These are phyloP conservation scores for Thermophis baileyi DNA, from an alignment of 2,113 vertebrate species.

Conservation along the genomic window DNA sequence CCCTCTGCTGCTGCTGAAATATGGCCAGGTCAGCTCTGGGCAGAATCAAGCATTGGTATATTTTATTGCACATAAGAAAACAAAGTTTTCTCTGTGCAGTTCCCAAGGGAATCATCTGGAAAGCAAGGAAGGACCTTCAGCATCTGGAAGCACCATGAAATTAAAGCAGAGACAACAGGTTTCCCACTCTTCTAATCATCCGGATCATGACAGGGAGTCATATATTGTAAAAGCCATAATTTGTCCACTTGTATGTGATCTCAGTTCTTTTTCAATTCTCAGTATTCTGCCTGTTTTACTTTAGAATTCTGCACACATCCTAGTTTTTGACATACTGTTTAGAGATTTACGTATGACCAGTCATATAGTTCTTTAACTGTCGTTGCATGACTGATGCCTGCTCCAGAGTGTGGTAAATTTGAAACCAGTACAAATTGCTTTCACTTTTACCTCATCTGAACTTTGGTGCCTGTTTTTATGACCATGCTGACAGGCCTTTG, in stretches of 20 bases:
- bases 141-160: background rate
- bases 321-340: background rate
- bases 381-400: background rate
- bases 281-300: background rate
- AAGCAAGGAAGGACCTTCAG: background rate
- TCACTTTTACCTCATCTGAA: background rate
- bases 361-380: background rate
- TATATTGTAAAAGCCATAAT: background rate
- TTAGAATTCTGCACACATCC: background rate
- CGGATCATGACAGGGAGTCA: too few relatives aligned
- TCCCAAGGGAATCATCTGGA: background rate
- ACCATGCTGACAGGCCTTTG: background rate
- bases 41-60: background rate
- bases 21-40: background rate
- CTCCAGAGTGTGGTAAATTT: background rate
- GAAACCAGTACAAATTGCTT: background rate
- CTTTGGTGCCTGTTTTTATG: background rate
- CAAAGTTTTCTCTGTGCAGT: background rate
- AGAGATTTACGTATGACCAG: background rate
- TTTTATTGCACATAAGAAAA: background rate
- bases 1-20: background rate
- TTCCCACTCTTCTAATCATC: background rate
- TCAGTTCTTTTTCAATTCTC: background rate
- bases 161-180: background rate
- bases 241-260: background rate